A percentile compares a stretch with the other conserved stretches of the same genome.
phyloP scores from a whole-genome alignment of 2,113 vertebrate species.

The Eptesicus fuscus region DNA sequence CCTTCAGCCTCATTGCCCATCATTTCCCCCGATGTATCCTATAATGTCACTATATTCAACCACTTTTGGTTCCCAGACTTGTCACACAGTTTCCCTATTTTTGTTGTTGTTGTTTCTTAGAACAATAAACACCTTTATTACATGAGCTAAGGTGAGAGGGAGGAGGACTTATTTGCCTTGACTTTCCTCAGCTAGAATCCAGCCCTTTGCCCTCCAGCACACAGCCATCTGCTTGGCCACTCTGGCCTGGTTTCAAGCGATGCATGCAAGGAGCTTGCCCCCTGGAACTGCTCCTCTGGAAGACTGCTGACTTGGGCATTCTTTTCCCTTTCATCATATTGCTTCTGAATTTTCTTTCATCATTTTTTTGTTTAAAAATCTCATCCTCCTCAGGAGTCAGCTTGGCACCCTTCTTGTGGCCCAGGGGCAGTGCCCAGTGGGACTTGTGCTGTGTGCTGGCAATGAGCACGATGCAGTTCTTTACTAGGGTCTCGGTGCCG shows the following conservation, averaged over 20 bases:
- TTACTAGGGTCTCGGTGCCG: neutral
- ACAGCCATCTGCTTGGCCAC: neutral
- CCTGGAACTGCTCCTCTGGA: conserved; percentile 94
- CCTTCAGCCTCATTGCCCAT: neutral
- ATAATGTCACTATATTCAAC: neutral
- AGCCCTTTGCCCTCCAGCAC: neutral
- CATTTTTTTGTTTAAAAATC: conserved; percentile 93
- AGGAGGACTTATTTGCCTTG: neutral
- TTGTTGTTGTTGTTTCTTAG: neutral
- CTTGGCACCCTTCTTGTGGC: conserved; percentile 95
- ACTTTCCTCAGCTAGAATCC: neutral
- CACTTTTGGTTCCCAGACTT: neutral
- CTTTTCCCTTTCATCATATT: conserved; percentile 92
- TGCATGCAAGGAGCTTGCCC: conserved; percentile 88
- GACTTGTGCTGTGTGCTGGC: conserved; percentile 93
- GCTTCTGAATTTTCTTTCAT: conserved; percentile 96
- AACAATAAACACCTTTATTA: neutral
- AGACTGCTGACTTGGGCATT: conserved; percentile 91
- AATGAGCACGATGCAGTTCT: conserved; percentile 65
- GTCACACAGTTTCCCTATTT: neutral
- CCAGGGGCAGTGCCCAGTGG: conserved; percentile 92
- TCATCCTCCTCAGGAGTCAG: conserved; percentile 96
- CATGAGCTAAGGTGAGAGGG: neutral
- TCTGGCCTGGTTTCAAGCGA: neutral
- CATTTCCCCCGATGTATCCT: neutral